A percentile compares a stretch with the other conserved stretches of the same genome.
Evolutionary conservation across 2,113 vertebrate genomes (phyloP).

Genomic region (Engystomops pustulosus): DNA sequence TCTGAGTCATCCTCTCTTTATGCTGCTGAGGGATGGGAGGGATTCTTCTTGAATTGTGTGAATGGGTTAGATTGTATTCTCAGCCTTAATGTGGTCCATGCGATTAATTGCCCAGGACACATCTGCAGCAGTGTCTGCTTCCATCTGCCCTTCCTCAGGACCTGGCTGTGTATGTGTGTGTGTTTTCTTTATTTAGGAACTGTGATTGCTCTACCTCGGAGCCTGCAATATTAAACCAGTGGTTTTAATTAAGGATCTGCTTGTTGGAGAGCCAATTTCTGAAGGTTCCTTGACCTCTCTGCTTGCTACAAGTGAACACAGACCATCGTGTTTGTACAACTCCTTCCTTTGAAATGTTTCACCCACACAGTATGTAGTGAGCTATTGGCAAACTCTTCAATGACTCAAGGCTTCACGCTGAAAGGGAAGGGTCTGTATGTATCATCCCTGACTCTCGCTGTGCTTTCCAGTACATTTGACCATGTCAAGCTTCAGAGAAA

Average conservation of each 20-base stretch:
- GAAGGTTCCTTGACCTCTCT: conserved; percentile 27
- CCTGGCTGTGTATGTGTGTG: too few species aligned
- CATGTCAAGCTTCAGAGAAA: not conserved
- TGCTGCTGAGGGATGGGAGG: not conserved
- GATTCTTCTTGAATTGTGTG: conserved; percentile 18
- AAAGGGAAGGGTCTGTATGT: not conserved
- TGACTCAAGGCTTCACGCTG: conserved; percentile 28
- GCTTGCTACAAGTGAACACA: conserved; percentile 22
- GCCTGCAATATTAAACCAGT: conserved; percentile 9
- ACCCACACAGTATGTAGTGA: conserved; percentile 20
- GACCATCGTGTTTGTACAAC: conserved; percentile 36
- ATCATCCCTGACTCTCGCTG: not conserved
- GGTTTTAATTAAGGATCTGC: conserved; percentile 56
- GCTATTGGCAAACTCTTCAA: conserved; percentile 13
- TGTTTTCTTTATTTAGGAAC: conserved; percentile 60
- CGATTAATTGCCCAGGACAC: conserved; percentile 40
- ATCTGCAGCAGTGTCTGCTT: conserved; percentile 34
- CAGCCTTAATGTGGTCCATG: conserved; percentile 40
- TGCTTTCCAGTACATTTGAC: not conserved
- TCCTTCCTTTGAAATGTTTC: conserved; percentile 24
- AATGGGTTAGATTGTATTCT: conserved; percentile 13
- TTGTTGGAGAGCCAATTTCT: conserved; percentile 50
- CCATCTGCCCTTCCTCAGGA: conserved; percentile 57
- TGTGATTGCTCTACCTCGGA: not conserved
- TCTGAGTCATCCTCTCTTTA: conserved; percentile 62